Evolutionary conservation across 2,113 vertebrate genomes (phyloP).

Genomic region (Pluvialis apricaria): DNA sequence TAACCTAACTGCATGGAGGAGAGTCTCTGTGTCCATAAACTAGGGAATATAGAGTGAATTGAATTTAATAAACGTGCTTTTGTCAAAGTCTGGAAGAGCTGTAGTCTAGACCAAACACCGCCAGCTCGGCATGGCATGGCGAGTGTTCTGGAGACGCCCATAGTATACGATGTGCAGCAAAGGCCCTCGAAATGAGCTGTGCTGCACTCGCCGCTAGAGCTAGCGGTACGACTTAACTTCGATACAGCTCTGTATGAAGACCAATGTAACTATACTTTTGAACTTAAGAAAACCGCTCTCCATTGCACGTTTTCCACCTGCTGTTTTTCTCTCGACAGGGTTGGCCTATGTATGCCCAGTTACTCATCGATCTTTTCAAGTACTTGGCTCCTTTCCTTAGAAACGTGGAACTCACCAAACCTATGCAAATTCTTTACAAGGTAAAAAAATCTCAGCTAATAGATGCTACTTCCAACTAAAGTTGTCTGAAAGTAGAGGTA

Average conservation of each 20-base stretch:
- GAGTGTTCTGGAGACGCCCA: background rate
- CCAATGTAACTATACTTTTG: background rate
- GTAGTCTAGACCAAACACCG: background rate
- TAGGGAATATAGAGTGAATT: background rate
- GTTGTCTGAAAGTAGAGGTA: background rate
- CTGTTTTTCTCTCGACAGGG: constrained; percentile 75
- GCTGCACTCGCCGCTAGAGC: background rate
- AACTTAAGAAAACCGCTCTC: constrained; percentile 5
- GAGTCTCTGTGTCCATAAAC: background rate
- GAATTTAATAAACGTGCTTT: background rate
- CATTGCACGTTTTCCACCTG: background rate
- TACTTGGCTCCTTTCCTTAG: constrained; percentile 97
- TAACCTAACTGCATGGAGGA: constrained; percentile 30
- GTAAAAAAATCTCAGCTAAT: constrained; percentile 64
- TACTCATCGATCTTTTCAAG: constrained; percentile 97
- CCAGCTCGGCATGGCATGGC: background rate
- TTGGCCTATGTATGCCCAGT: constrained; percentile 99
- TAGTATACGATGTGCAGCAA: fast-evolving
- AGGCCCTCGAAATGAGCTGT: background rate
- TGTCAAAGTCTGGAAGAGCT: background rate
- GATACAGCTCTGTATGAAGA: background rate
- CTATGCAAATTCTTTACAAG: constrained; percentile 99
- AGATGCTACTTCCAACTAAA: background rate
- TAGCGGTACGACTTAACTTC: background rate
- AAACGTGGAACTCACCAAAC: constrained; percentile 99